phyloP scores from a whole-genome alignment of 1,140 invertebrate species.

The Drosophila melanica region DNA sequence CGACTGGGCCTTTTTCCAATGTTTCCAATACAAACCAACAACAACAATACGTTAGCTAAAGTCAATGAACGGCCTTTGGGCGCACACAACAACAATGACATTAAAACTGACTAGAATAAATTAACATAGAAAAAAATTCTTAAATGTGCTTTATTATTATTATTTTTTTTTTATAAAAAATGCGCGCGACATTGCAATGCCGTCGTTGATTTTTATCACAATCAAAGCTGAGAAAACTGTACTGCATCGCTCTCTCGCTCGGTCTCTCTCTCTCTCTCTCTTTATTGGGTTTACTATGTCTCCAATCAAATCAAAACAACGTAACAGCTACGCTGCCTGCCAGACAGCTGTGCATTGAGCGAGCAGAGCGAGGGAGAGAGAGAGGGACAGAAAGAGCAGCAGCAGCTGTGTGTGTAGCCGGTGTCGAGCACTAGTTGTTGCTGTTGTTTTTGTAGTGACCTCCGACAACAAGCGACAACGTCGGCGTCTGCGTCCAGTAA shows the following conservation, averaged over 20 bases:
- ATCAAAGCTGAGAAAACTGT: conserved; percentile 72
- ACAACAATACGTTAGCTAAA: conserved; percentile 22
- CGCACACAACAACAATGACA: conserved; percentile 15
- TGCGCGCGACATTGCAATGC: conserved; percentile 67
- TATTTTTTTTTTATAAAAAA: conserved; percentile 50
- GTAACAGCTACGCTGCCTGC: conserved; percentile 30
- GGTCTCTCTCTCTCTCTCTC: conserved; percentile 12
- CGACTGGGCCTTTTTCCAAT: conserved; percentile 1
- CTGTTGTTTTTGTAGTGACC: conserved; percentile 64
- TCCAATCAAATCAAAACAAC: conserved; percentile 45
- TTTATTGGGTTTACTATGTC: conserved; percentile 3
- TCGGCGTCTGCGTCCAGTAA: conserved; percentile 20
- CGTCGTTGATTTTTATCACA: conserved; percentile 46
- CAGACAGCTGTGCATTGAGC: conserved; percentile 62
- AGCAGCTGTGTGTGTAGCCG: conserved; percentile 59
- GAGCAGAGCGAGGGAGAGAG: conserved; percentile 11
- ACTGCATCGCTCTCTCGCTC: conserved; percentile 37
- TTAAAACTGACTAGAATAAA: conserved; percentile 35
- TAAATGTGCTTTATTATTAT: conserved; percentile 43
- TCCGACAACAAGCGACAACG: conserved; percentile 68
- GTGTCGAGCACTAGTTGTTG: conserved; percentile 51
- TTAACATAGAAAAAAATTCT: conserved; percentile 46
- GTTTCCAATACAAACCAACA: conserved; percentile 46
- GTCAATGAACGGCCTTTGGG: conserved; percentile 78
- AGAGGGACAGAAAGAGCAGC: conserved; percentile 34